Conservation (phyloP, 1,140 invertebrate genomes). For the Apis cerana region DNA sequence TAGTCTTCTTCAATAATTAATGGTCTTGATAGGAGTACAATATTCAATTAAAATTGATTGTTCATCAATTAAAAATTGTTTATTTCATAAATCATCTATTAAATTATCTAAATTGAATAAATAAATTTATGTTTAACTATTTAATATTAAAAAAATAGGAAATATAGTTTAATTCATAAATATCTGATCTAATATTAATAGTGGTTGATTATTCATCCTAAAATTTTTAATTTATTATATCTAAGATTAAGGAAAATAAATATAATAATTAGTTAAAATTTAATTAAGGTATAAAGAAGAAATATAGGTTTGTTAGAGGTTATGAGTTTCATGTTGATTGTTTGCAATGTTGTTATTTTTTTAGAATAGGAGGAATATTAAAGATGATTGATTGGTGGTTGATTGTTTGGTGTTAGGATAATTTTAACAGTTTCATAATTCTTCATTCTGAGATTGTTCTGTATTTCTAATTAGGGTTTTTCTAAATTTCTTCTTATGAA, state of each 20-base stretch:
- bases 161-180: not conserved
- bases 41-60: not conserved
- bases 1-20: constrained; percentile 3
- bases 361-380: not conserved
- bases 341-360: constrained; percentile 8
- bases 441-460: constrained; percentile 37
- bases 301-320: not conserved
- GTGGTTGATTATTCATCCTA: not conserved
- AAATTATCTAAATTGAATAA: not conserved
- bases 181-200: not conserved
- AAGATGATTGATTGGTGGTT: not conserved
- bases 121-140: not conserved
- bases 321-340: not conserved
- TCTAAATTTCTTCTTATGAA: constrained; percentile 51
- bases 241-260: not conserved
- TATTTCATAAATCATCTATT: not conserved
- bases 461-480: constrained; percentile 27
- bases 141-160: not conserved
- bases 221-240: not conserved
- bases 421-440: constrained; percentile 30
- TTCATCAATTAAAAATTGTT: not conserved
- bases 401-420: constrained; percentile 14
- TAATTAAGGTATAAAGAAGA: not conserved
- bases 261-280: not conserved
- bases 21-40: not conserved